These are phyloP conservation scores for Chaetophractus vellerosus DNA, from an alignment of 2,797 vertebrate species.

Conservation along the genomic window DNA sequence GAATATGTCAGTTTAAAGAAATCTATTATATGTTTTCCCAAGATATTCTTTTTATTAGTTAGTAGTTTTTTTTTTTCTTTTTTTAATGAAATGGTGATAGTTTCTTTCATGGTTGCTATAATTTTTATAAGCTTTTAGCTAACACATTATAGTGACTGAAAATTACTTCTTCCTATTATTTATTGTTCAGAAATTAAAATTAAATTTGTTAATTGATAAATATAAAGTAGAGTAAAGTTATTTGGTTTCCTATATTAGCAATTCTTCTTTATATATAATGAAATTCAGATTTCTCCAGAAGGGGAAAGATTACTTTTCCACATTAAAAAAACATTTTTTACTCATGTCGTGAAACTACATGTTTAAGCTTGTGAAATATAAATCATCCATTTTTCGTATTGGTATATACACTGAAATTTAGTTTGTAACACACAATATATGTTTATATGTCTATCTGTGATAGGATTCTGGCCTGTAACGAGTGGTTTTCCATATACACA, in stretches of 20 bases:
- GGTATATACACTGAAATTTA: constrained; percentile 62
- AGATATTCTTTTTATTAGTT: not conserved
- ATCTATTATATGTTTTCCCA: not conserved
- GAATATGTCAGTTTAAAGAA: not conserved
- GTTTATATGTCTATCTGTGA: constrained; percentile 52
- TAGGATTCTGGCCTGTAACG: constrained; percentile 47
- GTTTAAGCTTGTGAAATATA: constrained; percentile 65
- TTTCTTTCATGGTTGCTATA: not conserved
- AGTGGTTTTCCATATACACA: constrained; percentile 47
- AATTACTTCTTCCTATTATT: constrained; percentile 17
- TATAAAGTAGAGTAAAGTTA: not conserved
- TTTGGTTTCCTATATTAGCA: not conserved
- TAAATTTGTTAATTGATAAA: constrained; percentile 35
- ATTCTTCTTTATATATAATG: not conserved
- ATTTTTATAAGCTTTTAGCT: constrained; percentile 36
- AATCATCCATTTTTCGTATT: constrained; percentile 48
- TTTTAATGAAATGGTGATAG: not conserved
- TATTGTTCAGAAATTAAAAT: constrained; percentile 31
- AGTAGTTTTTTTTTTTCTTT: not conserved
- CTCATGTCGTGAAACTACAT: constrained; percentile 44
- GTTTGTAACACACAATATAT: constrained; percentile 27
- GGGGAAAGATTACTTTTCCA: not conserved
- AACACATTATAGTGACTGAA: not conserved
- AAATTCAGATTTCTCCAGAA: constrained; percentile 51
- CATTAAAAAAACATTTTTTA: constrained; percentile 50